Conservation (phyloP, 2,797 vertebrate species). For the Carapus acus region DNA sequence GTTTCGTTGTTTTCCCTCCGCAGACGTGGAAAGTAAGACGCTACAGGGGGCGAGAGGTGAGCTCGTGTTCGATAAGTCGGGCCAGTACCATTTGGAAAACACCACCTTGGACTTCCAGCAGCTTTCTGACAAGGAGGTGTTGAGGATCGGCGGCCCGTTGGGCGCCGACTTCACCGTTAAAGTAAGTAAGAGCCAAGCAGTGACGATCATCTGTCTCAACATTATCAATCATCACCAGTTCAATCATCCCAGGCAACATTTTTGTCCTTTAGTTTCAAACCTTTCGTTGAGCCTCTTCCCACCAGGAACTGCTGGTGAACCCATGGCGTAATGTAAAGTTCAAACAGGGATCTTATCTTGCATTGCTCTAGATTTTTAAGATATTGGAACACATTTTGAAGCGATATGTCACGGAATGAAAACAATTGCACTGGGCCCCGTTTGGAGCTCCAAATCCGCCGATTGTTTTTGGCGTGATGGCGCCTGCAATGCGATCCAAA, state of each 20-base stretch:
- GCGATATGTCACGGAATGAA: slow-evolving; percentile 28
- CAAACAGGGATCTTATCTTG: slow-evolving; percentile 35
- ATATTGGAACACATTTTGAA: slow-evolving; percentile 23
- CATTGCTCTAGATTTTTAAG: slow-evolving; percentile 34
- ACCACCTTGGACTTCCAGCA: slow-evolving; percentile 91
- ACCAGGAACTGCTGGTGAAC: slow-evolving; percentile 38
- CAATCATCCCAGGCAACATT: too few relatives aligned
- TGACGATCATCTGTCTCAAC: too few relatives aligned
- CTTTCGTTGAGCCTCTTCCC: slow-evolving; percentile 29
- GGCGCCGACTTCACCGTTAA: slow-evolving; percentile 91
- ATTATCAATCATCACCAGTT: too few relatives aligned
- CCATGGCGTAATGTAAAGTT: slow-evolving; percentile 16
- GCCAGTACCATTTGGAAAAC: slow-evolving; percentile 84
- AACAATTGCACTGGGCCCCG: slow-evolving; percentile 9
- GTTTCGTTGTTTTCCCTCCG: slow-evolving; percentile 7
- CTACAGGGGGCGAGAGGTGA: slow-evolving; percentile 83
- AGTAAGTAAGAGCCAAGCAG: too few relatives aligned
- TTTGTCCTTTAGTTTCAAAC: slow-evolving; percentile 23
- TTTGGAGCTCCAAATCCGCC: slow-evolving; percentile 9
- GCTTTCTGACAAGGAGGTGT: slow-evolving; percentile 87
- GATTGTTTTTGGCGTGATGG: slow-evolving; percentile 24
- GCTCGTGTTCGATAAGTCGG: slow-evolving; percentile 74
- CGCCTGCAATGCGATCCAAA: slow-evolving; percentile 15
- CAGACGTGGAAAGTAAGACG: slow-evolving; percentile 92
- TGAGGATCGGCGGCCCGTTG: slow-evolving; percentile 87